A percentile compares a stretch with the other conserved stretches of the same genome.
phyloP scores from a whole-genome alignment of 2,797 vertebrate genomes.

The Parauchenoglanis ngamensis region DNA sequence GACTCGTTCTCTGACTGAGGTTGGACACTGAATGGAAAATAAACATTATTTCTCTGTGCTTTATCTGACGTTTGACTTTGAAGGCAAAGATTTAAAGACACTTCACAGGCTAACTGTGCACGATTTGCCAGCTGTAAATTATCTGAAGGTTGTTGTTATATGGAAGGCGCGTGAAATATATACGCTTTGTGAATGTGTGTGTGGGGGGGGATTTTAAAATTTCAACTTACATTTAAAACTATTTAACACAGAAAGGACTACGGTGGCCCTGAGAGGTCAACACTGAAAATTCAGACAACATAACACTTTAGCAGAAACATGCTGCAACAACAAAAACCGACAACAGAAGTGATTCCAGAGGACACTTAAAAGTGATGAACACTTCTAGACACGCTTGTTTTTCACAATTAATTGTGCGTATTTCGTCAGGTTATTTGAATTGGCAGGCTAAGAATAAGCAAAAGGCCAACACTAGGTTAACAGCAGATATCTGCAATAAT shows the following conservation, averaged over 20 bases:
- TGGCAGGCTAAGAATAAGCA: too few species aligned
- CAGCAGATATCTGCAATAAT: too few species aligned
- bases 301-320: too few species aligned
- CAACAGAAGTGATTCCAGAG: too few species aligned
- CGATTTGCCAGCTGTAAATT: constrained; percentile 76
- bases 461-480: too few species aligned
- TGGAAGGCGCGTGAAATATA: constrained; percentile 48
- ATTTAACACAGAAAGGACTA: background rate
- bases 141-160: constrained; percentile 76
- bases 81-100: constrained; percentile 80
- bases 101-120: constrained; percentile 74
- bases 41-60: constrained; percentile 82
- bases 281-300: too few species aligned
- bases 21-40: constrained; percentile 77
- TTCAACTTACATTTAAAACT: background rate
- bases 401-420: too few species aligned
- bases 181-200: constrained; percentile 27
- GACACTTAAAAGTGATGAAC: too few species aligned
- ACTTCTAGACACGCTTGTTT: too few species aligned
- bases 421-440: too few species aligned
- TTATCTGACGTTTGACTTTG: constrained; percentile 84
- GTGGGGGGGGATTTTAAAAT: background rate
- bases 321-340: too few species aligned
- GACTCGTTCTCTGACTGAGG: constrained; percentile 68
- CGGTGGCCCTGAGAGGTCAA: too few species aligned